Percentiles rank a stretch among this genome's conserved stretches.
These are phyloP conservation scores for Erebia ligea DNA, from an alignment of 2,888 invertebrate genomes.

Conservation along the genomic window DNA sequence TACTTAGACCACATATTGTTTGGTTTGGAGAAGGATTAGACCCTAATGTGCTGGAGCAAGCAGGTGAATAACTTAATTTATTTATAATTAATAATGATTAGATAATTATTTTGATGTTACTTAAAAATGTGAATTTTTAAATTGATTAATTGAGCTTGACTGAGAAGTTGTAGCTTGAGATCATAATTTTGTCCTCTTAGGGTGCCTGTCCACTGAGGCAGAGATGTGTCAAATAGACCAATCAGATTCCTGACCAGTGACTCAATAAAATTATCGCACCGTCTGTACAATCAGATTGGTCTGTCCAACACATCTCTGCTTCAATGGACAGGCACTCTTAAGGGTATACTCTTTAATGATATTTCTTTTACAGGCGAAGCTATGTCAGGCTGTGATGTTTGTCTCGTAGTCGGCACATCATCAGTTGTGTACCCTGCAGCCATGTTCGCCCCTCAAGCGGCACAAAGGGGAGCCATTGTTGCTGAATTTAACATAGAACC, in stretches of 20 bases:
- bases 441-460: conserved; percentile 92
- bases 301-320: neutral
- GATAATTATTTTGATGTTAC: no score
- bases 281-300: neutral
- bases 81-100: neutral
- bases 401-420: conserved; percentile 93
- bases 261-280: no score
- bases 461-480: conserved; percentile 84
- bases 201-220: no score
- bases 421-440: conserved; percentile 94
- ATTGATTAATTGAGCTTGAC: no score
- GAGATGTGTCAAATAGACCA: no score
- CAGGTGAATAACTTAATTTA: conserved; percentile 72
- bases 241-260: no score
- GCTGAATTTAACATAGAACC: conserved; percentile 79
- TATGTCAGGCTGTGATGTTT: conserved; percentile 88
- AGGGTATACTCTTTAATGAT: neutral
- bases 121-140: no score
- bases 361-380: conserved; percentile 76
- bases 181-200: no score
- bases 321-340: neutral
- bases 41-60: conserved; percentile 81
- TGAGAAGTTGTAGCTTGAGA: no score
- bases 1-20: conserved; percentile 91
- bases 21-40: conserved; percentile 95